A percentile compares a stretch with the other conserved stretches of the same genome.
Conservation (phyloP, 2,113 vertebrate species). For the Petroica traversi region DNA sequence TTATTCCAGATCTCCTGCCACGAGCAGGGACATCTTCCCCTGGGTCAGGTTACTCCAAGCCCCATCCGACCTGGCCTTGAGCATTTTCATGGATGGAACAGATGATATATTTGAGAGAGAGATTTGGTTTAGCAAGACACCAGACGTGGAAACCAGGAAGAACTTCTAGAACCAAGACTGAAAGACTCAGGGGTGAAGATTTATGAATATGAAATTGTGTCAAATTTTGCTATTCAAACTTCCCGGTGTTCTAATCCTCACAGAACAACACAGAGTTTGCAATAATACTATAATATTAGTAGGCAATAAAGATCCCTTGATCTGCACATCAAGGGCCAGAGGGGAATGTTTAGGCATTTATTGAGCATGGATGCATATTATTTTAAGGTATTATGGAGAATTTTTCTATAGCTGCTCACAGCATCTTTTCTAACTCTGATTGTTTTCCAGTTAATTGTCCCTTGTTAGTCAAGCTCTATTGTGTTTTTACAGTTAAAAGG, state of each 20-base stretch:
- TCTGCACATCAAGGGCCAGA: background rate
- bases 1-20: background rate
- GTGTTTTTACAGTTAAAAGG: background rate
- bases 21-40: accelerated
- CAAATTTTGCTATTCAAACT: background rate
- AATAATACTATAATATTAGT: background rate
- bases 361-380: background rate
- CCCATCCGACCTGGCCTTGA: background rate
- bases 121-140: background rate
- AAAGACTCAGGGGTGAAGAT: background rate
- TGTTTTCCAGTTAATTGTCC: slow-evolving; percentile 24
- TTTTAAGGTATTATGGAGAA: background rate
- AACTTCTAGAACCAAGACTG: background rate
- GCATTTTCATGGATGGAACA: background rate
- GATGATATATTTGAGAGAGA: background rate
- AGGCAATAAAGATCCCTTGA: background rate
- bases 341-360: background rate
- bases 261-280: background rate
- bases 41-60: background rate
- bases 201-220: background rate
- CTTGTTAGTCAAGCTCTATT: slow-evolving; percentile 19
- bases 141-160: background rate
- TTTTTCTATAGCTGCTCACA: background rate
- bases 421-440: background rate
- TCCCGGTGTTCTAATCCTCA: background rate